phyloP scores from a whole-genome alignment of 2,888 invertebrate species.

The Dendrolimus pini region DNA sequence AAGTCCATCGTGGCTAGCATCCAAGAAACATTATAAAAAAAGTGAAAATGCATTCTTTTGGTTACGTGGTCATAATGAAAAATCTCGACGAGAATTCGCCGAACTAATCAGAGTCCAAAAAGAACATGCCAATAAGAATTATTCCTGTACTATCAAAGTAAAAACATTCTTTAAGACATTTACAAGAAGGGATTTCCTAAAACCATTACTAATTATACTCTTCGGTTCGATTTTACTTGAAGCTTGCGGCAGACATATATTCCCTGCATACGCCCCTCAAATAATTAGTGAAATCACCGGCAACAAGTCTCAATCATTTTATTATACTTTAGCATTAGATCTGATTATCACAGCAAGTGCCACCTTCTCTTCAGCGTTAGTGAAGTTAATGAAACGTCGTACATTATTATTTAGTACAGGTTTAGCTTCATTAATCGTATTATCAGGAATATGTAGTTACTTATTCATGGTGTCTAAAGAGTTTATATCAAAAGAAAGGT shows the following conservation, averaged over 20 bases:
- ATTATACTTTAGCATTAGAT: slow-evolving; percentile 28
- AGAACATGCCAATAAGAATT: slow-evolving; percentile 5
- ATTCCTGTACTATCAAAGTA: neutral
- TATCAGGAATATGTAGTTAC: slow-evolving; percentile 24
- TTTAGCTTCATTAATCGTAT: slow-evolving; percentile 23
- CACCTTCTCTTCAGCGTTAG: slow-evolving; percentile 28
- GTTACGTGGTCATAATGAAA: slow-evolving; percentile 55
- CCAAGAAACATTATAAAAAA: slow-evolving; percentile 42
- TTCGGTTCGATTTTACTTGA: slow-evolving; percentile 24
- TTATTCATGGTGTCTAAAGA: slow-evolving; percentile 22
- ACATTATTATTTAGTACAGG: slow-evolving; percentile 34
- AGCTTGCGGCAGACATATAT: slow-evolving; percentile 25
- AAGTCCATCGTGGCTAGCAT: slow-evolving; percentile 78
- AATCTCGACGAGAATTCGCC: slow-evolving; percentile 23
- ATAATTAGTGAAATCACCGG: slow-evolving; percentile 26
- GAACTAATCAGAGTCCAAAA: slow-evolving; percentile 29
- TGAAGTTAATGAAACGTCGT: slow-evolving; percentile 32
- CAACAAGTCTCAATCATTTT: slow-evolving; percentile 16
- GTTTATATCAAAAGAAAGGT: slow-evolving; percentile 21
- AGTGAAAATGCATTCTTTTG: slow-evolving; percentile 67
- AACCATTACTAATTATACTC: slow-evolving; percentile 21
- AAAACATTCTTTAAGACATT: slow-evolving; percentile 14
- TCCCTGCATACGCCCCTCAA: slow-evolving; percentile 30
- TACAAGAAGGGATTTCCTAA: slow-evolving; percentile 18
- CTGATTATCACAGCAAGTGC: slow-evolving; percentile 22